These are phyloP conservation scores for Gisinianus flammeolus DNA, from an alignment of 2,888 invertebrate species.

Conservation along the genomic window DNA sequence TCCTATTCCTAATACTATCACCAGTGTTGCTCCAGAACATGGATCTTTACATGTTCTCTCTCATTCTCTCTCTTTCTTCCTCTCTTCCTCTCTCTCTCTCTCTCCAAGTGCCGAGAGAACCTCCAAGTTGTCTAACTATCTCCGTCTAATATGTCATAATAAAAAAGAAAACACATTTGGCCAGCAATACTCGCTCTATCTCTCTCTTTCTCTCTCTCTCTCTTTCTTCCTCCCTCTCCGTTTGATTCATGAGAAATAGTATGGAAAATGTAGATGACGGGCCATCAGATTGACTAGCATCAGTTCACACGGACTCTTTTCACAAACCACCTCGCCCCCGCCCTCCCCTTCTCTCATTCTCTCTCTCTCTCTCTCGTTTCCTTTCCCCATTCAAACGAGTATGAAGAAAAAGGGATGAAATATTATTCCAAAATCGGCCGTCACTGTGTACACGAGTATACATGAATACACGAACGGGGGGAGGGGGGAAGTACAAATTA, in stretches of 20 bases:
- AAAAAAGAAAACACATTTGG: too few relatives aligned
- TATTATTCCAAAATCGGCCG: slow-evolving; percentile 10
- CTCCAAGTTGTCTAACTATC: too few relatives aligned
- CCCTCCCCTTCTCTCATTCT: too few relatives aligned
- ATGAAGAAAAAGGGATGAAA: slow-evolving; percentile 6
- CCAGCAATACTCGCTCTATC: too few relatives aligned
- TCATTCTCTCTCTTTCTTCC: too few relatives aligned
- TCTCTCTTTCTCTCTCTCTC: not conserved
- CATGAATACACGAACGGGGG: too few relatives aligned
- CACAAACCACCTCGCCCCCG: not conserved
- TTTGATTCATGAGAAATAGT: slow-evolving; percentile 35
- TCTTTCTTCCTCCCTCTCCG: not conserved
- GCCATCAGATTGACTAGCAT: slow-evolving; percentile 24
- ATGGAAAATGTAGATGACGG: slow-evolving; percentile 28
- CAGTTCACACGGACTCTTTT: slow-evolving; percentile 25
- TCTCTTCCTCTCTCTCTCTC: too few relatives aligned
- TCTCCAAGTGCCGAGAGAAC: too few relatives aligned
- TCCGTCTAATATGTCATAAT: too few relatives aligned
- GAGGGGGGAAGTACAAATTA: slow-evolving; percentile 32
- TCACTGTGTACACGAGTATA: slow-evolving; percentile 6
- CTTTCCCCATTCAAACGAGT: not conserved
- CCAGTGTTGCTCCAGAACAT: too few relatives aligned
- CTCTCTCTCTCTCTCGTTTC: not conserved
- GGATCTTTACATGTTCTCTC: too few relatives aligned
- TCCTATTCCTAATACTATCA: too few relatives aligned